phyloP scores from a whole-genome alignment of 2,888 invertebrate genomes.

The Norana najaformis region DNA sequence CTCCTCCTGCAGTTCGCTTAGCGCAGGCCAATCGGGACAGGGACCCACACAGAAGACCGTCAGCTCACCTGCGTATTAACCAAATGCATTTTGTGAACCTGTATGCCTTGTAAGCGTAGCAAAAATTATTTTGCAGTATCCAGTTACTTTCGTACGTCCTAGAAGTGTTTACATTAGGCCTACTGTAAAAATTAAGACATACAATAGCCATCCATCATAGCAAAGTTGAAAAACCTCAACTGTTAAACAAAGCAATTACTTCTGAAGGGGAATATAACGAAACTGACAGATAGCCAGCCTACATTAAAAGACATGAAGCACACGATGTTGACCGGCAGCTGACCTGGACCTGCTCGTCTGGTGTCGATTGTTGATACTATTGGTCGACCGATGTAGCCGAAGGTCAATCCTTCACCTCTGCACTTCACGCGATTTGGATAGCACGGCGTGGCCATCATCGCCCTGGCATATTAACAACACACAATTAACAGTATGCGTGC shows the following conservation, averaged over 20 bases:
- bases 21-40: slow-evolving; percentile 26
- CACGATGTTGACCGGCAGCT: background rate
- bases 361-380: slow-evolving; percentile 19
- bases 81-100: background rate
- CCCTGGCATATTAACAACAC: background rate
- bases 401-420: slow-evolving; percentile 14
- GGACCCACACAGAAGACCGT: slow-evolving; percentile 30
- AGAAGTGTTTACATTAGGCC: too few species aligned
- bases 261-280: background rate
- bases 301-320: too few species aligned
- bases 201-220: too few species aligned
- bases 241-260: too few species aligned
- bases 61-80: slow-evolving; percentile 16
- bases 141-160: background rate
- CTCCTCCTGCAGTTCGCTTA: slow-evolving; percentile 39
- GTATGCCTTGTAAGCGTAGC: background rate
- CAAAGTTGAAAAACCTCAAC: too few species aligned
- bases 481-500: too few species aligned
- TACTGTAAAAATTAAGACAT: too few species aligned
- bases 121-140: background rate
- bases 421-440: slow-evolving; percentile 19
- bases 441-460: background rate
- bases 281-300: too few species aligned
- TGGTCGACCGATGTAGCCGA: slow-evolving; percentile 15
- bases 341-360: slow-evolving; percentile 9